phyloP scores from a whole-genome alignment of 2,113 vertebrate species.

The Hemiprocne comata region DNA sequence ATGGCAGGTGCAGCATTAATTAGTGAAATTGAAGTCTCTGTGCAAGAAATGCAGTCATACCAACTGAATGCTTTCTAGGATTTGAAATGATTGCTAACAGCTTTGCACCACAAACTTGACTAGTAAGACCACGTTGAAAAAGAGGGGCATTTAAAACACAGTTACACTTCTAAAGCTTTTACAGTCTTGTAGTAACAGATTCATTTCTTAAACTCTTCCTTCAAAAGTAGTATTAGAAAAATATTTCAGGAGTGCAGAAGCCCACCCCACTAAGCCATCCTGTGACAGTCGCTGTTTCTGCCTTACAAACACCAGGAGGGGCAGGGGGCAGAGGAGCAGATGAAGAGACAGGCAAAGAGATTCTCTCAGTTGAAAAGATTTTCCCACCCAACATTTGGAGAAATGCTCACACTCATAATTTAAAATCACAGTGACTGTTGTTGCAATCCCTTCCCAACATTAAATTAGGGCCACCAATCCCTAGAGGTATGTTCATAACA shows the following conservation, averaged over 20 bases:
- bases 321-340: not conserved
- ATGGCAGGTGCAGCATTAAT: conserved; percentile 72
- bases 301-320: rapidly evolving
- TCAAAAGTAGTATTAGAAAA: not conserved
- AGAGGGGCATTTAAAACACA: not conserved
- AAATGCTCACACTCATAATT: not conserved
- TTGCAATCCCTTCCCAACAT: not conserved
- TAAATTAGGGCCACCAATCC: not conserved
- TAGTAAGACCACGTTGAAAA: not conserved
- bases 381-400: not conserved
- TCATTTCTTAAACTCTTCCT: not conserved
- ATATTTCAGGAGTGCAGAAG: not conserved
- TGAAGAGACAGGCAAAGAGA: not conserved
- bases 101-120: not conserved
- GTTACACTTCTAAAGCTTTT: not conserved
- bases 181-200: not conserved
- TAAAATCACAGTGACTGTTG: not conserved
- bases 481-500: not conserved
- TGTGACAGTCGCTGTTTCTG: not conserved
- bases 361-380: not conserved
- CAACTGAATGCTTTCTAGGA: not conserved
- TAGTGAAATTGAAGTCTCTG: conserved; percentile 52
- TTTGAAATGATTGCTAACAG: not conserved
- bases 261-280: not conserved
- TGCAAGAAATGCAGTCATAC: conserved; percentile 7